These are phyloP conservation scores for Parnassius apollo DNA, from an alignment of 2,888 invertebrate genomes.

Conservation along the genomic window DNA sequence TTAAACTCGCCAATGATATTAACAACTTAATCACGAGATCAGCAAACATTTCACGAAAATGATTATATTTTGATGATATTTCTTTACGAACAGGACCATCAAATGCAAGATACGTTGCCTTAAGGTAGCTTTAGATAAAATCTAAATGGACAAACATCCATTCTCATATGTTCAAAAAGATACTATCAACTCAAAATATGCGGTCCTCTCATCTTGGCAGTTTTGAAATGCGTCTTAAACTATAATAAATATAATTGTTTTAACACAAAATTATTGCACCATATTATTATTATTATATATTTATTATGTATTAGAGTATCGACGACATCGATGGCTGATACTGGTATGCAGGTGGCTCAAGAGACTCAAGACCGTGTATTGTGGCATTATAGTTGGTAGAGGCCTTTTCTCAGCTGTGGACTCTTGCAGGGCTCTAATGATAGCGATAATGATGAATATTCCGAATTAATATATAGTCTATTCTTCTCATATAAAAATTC, in stretches of 20 bases:
- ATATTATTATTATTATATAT: too few relatives aligned
- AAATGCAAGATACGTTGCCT: conserved; percentile 15
- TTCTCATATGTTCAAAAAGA: conserved; percentile 18
- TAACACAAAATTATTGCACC: too few relatives aligned
- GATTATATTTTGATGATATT: conserved; percentile 13
- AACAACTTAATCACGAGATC: neutral
- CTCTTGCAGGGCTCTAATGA: too few relatives aligned
- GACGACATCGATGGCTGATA: too few relatives aligned
- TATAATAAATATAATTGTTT: neutral
- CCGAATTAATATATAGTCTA: too few relatives aligned
- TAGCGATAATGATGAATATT: too few relatives aligned
- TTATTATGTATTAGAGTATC: too few relatives aligned
- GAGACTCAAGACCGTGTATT: too few relatives aligned
- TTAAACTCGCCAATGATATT: neutral
- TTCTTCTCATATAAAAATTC: too few relatives aligned
- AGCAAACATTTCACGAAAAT: conserved; percentile 10
- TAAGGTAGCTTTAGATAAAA: conserved; percentile 21
- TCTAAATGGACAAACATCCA: conserved; percentile 21
- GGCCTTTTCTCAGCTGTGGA: too few relatives aligned
- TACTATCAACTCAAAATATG: conserved; percentile 16
- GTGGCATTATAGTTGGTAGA: too few relatives aligned
- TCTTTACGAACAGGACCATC: conserved; percentile 11
- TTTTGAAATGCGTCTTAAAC: conserved; percentile 5
- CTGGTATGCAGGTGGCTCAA: too few relatives aligned
- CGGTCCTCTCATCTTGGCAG: conserved; percentile 3